Percentiles rank a stretch among this genome's conserved stretches.
These are phyloP conservation scores for Leucoraja ocellata DNA, from an alignment of 2,797 vertebrate species.

Conservation along the genomic window DNA sequence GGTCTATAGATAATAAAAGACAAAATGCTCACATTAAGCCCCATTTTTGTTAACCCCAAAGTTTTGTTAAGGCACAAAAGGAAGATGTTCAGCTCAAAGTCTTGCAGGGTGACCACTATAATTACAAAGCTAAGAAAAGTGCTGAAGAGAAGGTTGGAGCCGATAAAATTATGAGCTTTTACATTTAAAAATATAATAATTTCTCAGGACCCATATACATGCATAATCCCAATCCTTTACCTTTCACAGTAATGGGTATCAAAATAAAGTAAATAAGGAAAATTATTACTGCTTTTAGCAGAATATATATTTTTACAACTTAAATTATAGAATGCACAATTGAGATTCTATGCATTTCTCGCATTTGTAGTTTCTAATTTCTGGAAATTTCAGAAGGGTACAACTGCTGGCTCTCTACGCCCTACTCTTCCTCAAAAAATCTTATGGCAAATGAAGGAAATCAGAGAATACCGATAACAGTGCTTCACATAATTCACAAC, in stretches of 20 bases:
- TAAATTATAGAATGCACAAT: background rate
- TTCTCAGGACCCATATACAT: too few relatives aligned
- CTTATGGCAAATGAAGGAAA: background rate
- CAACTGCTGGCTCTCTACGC: background rate
- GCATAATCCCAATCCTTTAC: too few relatives aligned
- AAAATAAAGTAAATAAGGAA: background rate
- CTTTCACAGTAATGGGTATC: too few relatives aligned
- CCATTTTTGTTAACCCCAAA: too few relatives aligned
- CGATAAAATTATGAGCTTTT: too few relatives aligned
- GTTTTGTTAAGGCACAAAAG: too few relatives aligned
- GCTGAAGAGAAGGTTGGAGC: too few relatives aligned
- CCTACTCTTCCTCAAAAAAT: background rate
- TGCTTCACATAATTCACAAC: background rate
- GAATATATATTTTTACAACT: background rate
- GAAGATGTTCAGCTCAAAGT: too few relatives aligned
- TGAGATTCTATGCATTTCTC: background rate
- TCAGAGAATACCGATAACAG: background rate
- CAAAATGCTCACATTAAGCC: background rate
- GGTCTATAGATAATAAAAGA: constrained; percentile 62
- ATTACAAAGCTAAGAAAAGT: too few relatives aligned
- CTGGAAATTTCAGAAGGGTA: background rate
- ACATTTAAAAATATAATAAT: too few relatives aligned
- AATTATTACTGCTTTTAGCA: background rate
- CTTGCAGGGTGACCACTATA: too few relatives aligned
- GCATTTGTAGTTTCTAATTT: background rate